Evolutionary conservation across 1,140 invertebrate genomes (phyloP).

Genomic region (Eumeta japonica): DNA sequence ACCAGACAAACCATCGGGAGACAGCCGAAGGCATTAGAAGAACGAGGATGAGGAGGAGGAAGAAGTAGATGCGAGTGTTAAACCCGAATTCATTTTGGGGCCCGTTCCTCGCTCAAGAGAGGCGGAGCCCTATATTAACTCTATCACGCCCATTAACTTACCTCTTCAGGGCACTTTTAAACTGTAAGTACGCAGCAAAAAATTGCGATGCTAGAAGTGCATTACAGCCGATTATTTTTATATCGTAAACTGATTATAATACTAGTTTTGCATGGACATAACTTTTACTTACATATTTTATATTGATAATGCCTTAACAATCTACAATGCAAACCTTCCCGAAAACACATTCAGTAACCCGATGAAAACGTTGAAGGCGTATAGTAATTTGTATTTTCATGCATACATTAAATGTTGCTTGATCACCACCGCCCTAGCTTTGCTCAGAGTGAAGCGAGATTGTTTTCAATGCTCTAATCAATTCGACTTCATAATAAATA

Average conservation of each 20-base stretch:
- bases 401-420: too few relatives aligned
- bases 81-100: slow-evolving; percentile 48
- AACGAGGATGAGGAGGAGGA: too few relatives aligned
- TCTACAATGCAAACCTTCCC: slow-evolving; percentile 9
- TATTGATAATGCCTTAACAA: neutral
- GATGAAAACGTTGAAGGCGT: too few relatives aligned
- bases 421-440: too few relatives aligned
- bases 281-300: neutral
- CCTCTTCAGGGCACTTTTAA: slow-evolving; percentile 39
- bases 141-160: slow-evolving; percentile 32
- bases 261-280: neutral
- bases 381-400: too few relatives aligned
- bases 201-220: too few relatives aligned
- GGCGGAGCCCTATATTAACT: slow-evolving; percentile 27
- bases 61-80: slow-evolving; percentile 21
- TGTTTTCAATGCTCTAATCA: too few relatives aligned
- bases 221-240: neutral
- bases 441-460: too few relatives aligned
- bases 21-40: too few relatives aligned
- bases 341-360: slow-evolving; percentile 41
- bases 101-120: slow-evolving; percentile 34
- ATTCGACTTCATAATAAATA: too few relatives aligned
- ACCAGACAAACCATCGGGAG: too few relatives aligned
- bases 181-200: slow-evolving; percentile 46
- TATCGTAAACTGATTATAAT: neutral